Base-by-base conservation (phyloP, 1,140 invertebrate genomes). In the Macrobrachium nipponense region DNA sequence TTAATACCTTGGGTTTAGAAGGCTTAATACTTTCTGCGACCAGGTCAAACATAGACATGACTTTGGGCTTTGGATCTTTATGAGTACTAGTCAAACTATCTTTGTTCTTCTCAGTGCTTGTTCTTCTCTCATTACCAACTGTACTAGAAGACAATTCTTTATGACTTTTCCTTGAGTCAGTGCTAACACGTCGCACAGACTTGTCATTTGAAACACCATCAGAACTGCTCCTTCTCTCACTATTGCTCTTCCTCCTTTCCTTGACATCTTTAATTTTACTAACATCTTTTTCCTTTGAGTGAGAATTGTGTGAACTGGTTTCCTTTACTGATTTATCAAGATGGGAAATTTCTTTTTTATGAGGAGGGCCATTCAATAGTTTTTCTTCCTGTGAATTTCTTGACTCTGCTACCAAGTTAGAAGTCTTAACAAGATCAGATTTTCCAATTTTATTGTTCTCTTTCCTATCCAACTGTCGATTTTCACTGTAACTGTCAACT, bases 21-120 rank as follows among this genome's bases (percentile, higher is more conserved):
- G 51, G 6, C 59, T 68, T 18, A 60, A 76, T 36, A 27, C 62
- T 78, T 27, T 66, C 83, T 27, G 62, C 12, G 0, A 86, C 83
- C 58, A 86, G 58, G 60, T 86, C 83, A 80, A 86, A 86, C 83
- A 86, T 86, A 17, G 83, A 86, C 77, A 86, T 73, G 17, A 6
- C 59, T 62, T 70, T 80, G 11, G 77, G 77, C 59, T 80, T 44
- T 4, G 66, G 61, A 62, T 73, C 78, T 12, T 66, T 17, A 7
- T 51, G 14, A 15, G 20, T 36, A 10, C 23, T 70, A 58, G 20
- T 58, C 5, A 44, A 18, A 14, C 43, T 64, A 36, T 82, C 80
- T 61, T 80, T 80, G 15, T 14, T 61, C 12, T 61, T 72, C 4
- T 80, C 76, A 27, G 18, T 61, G 59, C 77, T 86, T 0, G 36